Evolutionary conservation across 2,797 vertebrate species (phyloP).

Genomic region (Eulemur coronatus): DNA sequence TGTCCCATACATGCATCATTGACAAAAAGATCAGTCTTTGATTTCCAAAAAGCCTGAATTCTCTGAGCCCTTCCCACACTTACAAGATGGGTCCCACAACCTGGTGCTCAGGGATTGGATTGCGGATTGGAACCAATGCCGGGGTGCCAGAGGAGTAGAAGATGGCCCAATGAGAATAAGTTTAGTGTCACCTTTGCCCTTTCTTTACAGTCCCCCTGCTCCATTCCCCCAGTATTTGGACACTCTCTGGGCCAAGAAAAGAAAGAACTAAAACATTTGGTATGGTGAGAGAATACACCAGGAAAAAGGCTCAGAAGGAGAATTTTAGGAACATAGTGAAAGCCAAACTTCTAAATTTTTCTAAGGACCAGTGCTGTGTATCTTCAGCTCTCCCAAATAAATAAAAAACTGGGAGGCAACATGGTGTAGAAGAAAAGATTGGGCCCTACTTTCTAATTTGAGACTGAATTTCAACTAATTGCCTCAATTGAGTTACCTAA

Average conservation of each 20-base stretch:
- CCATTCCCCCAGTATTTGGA: not conserved
- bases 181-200: accelerated
- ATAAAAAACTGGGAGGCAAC: not conserved
- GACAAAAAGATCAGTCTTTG: not conserved
- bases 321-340: not conserved
- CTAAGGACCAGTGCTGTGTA: not conserved
- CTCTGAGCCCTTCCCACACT: not conserved
- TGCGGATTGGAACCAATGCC: not conserved
- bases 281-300: not conserved
- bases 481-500: not conserved
- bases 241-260: not conserved
- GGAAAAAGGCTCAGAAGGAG: not conserved
- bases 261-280: not conserved
- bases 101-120: not conserved
- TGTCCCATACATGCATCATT: not conserved
- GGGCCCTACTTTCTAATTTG: not conserved
- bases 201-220: no score
- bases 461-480: not conserved
- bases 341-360: not conserved
- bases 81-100: not conserved
- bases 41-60: not conserved
- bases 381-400: not conserved
- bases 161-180: not conserved
- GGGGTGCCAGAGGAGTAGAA: not conserved
- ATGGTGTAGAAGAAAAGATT: not conserved